Conservation (phyloP, 1,140 invertebrate species). For the Drosophila novamexicana region DNA sequence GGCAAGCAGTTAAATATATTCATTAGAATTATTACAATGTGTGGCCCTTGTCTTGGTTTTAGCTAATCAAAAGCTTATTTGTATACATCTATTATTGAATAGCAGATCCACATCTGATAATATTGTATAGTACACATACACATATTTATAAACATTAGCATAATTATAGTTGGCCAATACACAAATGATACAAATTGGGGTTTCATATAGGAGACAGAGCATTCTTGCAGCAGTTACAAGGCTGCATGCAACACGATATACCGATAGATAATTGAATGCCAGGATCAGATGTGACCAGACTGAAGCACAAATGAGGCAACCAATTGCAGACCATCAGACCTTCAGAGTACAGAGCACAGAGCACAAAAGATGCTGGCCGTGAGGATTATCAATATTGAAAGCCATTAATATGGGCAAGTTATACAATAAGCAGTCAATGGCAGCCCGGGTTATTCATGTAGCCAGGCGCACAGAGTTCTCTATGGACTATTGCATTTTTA, state of each 20-base stretch:
- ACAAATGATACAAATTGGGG: background rate
- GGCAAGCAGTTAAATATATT: conserved; percentile 7
- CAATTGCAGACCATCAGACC: conserved; percentile 5
- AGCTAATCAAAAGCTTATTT: conserved; percentile 11
- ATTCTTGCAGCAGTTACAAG: no score
- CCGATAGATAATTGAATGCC: conserved; percentile 9
- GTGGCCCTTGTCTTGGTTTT: background rate
- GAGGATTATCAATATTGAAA: conserved; percentile 63
- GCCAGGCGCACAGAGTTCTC: conserved; percentile 1
- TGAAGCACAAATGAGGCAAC: conserved; percentile 14
- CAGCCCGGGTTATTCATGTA: conserved; percentile 3
- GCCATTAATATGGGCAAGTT: conserved; percentile 59
- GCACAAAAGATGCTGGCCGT: conserved; percentile 26
- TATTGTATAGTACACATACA: background rate
- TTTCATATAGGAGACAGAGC: background rate
- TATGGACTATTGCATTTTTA: conserved; percentile 63
- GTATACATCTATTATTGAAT: conserved; percentile 26
- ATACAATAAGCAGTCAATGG: conserved; percentile 54
- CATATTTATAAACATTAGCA: conserved; percentile 23
- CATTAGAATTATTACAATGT: conserved; percentile 1
- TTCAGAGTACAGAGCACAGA: background rate
- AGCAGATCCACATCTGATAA: conserved; percentile 20
- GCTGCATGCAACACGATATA: background rate
- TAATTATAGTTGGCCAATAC: conserved; percentile 39
- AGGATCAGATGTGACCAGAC: background rate